phyloP scores from a whole-genome alignment of 2,797 vertebrate species.

The Okamejei kenojei region DNA sequence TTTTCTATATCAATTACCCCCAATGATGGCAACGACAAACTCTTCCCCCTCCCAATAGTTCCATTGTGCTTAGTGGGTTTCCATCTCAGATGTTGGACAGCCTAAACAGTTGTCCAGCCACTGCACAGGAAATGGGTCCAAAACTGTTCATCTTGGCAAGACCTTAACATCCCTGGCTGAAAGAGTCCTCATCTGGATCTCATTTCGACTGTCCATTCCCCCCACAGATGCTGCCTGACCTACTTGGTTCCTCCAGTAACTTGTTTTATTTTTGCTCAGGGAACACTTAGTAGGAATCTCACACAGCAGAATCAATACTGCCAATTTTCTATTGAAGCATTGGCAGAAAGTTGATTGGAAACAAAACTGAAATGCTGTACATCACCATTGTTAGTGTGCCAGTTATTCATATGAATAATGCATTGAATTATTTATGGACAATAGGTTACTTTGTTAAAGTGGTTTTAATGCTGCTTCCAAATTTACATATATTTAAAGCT shows the following conservation, averaged over 20 bases:
- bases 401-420: not conserved
- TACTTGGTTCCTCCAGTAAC: too few relatives aligned
- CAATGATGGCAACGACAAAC: not conserved
- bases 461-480: not conserved
- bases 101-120: not conserved
- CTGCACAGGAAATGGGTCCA: too few relatives aligned
- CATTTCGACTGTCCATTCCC: too few relatives aligned
- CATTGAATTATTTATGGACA: not conserved
- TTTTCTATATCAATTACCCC: too few relatives aligned
- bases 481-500: not conserved
- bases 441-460: not conserved
- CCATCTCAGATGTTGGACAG: not conserved
- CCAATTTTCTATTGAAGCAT: not conserved
- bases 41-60: not conserved
- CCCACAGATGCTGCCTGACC: too few relatives aligned
- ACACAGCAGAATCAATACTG: not conserved
- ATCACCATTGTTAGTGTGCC: not conserved
- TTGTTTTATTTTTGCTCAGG: too few relatives aligned
- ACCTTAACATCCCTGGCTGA: not conserved
- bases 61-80: not conserved
- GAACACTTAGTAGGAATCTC: too few relatives aligned
- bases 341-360: not conserved
- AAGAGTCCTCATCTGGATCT: too few relatives aligned
- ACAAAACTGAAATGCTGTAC: not conserved
- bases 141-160: not conserved